Evolutionary conservation across 2,888 invertebrate species (phyloP).

Genomic region (Ichneumon xanthorius): DNA sequence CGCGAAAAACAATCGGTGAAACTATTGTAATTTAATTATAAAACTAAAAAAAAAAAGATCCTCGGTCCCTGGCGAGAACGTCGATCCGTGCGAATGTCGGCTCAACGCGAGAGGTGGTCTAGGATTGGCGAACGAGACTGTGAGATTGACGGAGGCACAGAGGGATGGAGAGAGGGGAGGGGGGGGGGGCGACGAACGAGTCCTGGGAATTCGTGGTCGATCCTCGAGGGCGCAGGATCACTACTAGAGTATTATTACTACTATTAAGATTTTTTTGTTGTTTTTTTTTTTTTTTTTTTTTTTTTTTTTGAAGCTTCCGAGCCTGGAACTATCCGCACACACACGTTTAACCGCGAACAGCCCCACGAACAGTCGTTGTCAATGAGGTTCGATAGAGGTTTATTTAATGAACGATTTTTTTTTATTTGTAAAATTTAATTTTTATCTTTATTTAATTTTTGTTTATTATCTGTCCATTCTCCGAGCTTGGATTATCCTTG

Average conservation of each 20-base stretch:
- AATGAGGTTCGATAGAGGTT: too few species aligned
- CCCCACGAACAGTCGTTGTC: too few species aligned
- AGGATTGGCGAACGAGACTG: slow-evolving; percentile 21
- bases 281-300: too few species aligned
- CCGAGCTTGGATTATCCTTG: slow-evolving; percentile 11
- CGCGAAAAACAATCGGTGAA: slow-evolving; percentile 4
- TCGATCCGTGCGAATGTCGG: too few species aligned
- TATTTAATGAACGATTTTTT: neutral
- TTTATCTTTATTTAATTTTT: slow-evolving; percentile 11
- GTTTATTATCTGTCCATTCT: neutral
- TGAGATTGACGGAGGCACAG: slow-evolving; percentile 1
- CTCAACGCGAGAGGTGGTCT: neutral
- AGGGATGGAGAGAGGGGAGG: slow-evolving; percentile 17
- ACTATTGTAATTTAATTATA: neutral
- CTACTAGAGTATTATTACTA: neutral
- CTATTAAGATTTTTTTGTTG: too few species aligned
- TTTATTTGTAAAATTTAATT: neutral
- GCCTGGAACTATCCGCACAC: too few species aligned
- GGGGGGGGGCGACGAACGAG: neutral
- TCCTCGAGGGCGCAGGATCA: slow-evolving; percentile 51
- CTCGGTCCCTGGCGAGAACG: neutral
- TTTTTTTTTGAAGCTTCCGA: too few species aligned
- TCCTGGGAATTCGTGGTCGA: slow-evolving; percentile 30
- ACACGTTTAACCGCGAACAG: too few species aligned
- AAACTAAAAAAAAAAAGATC: neutral